Evolutionary conservation across 2,797 vertebrate genomes (phyloP).

Genomic region (Remorina albescens): DNA sequence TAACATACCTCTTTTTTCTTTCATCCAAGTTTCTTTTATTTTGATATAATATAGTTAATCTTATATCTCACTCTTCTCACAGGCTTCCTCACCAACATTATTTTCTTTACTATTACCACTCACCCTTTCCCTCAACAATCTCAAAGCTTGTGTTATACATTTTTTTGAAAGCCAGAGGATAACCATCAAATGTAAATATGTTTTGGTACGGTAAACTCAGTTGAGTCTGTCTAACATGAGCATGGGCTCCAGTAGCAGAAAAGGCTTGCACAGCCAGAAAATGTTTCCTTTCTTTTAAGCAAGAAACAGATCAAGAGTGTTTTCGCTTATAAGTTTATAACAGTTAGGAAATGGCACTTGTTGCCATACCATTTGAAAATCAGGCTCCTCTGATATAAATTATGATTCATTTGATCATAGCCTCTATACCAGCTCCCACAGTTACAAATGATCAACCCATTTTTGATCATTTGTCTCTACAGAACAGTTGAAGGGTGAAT

Average conservation of each 20-base stretch:
- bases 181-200: constrained; percentile 24
- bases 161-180: constrained; percentile 35
- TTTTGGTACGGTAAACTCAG: constrained; percentile 16
- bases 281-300: constrained; percentile 44
- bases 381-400: background rate
- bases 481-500: background rate
- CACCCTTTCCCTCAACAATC: constrained; percentile 29
- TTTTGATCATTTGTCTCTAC: background rate
- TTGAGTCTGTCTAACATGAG: constrained; percentile 8
- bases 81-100: constrained; percentile 47
- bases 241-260: constrained; percentile 1
- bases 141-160: constrained; percentile 40
- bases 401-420: constrained; percentile 8
- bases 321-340: background rate
- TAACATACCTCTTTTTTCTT: constrained; percentile 89
- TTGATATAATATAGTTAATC: constrained; percentile 46
- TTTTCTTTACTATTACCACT: constrained; percentile 61
- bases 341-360: background rate
- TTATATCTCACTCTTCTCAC: constrained; percentile 44
- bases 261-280: constrained; percentile 34
- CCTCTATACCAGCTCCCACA: background rate
- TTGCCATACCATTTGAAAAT: no score
- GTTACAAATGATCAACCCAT: background rate
- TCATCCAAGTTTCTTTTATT: constrained; percentile 51
- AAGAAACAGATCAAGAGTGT: background rate